phyloP scores from a whole-genome alignment of 2,113 vertebrate genomes.

The Zeus faber region DNA sequence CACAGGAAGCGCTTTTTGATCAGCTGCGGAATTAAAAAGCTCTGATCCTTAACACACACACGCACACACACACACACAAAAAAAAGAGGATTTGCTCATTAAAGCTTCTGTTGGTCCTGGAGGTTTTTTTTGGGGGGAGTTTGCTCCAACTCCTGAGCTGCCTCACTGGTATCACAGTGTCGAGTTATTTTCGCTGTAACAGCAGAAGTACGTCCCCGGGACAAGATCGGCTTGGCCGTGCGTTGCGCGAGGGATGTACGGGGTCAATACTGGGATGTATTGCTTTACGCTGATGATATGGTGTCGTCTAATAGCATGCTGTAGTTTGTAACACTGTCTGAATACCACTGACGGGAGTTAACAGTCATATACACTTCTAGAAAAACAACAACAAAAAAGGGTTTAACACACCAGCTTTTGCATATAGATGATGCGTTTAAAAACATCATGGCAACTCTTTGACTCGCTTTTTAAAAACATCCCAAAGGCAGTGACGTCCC shows the following conservation, averaged over 20 bases:
- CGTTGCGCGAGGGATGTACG: constrained; percentile 24
- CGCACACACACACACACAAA: too few species aligned
- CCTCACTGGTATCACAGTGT: constrained; percentile 68
- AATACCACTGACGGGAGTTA: constrained; percentile 41
- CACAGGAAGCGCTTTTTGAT: constrained; percentile 35
- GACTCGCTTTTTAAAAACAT: constrained; percentile 24
- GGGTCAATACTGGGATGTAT: constrained; percentile 57
- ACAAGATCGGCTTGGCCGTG: constrained; percentile 43
- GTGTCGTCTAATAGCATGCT: constrained; percentile 26
- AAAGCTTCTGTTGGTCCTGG: constrained; percentile 70
- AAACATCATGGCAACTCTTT: constrained; percentile 36
- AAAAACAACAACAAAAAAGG: too few species aligned
- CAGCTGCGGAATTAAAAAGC: constrained; percentile 22
- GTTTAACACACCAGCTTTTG: constrained; percentile 38
- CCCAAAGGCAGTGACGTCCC: constrained; percentile 24
- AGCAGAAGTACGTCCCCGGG: constrained; percentile 29
- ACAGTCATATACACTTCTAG: constrained; percentile 45
- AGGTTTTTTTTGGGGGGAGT: constrained; percentile 42
- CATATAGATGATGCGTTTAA: constrained; percentile 43
- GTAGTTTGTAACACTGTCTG: constrained; percentile 38
- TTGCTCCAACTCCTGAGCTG: constrained; percentile 51
- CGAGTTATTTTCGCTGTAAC: constrained; percentile 56
- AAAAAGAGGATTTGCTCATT: constrained; percentile 43
- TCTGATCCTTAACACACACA: constrained; percentile 27
- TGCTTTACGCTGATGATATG: constrained; percentile 52